These are phyloP conservation scores for Oscheius sp. DNA, from an alignment of 1,140 invertebrate genomes.

Conservation along the genomic window DNA sequence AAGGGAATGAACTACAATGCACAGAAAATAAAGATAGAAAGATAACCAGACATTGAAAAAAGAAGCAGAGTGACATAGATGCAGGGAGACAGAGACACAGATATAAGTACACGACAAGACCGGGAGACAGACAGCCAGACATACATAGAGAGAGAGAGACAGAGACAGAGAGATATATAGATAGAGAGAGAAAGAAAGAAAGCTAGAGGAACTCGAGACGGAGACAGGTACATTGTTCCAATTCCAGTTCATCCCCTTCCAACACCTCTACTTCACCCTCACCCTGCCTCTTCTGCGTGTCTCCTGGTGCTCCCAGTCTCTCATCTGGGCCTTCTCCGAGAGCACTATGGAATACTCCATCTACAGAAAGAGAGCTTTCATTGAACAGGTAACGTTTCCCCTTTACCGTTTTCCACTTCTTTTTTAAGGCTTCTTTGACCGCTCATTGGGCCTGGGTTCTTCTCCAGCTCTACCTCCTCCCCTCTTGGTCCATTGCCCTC, in stretches of 20 bases:
- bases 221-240: no score
- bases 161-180: no score
- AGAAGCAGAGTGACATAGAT: no score
- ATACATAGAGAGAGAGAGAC: no score
- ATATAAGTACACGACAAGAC: no score
- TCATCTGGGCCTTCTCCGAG: slow-evolving; percentile 51
- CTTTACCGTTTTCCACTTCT: neutral
- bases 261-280: slow-evolving; percentile 58
- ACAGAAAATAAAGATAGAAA: no score
- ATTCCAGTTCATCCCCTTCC: slow-evolving; percentile 53
- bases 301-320: slow-evolving; percentile 53
- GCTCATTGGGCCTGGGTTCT: slow-evolving; percentile 58
- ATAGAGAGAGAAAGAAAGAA: no score
- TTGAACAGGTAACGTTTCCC: slow-evolving; percentile 43
- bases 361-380: slow-evolving; percentile 46
- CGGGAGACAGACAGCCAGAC: no score
- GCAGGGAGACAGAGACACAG: no score
- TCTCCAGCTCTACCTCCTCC: slow-evolving; percentile 53
- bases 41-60: no score
- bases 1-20: no score
- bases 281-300: slow-evolving; percentile 54
- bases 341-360: slow-evolving; percentile 42
- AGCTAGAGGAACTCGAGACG: no score
- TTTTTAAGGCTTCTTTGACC: slow-evolving; percentile 40
- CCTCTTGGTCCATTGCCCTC: slow-evolving; percentile 43